Percentiles rank a stretch among this genome's conserved stretches.
Conservation (phyloP, 2,888 invertebrate species). For the Diogma glabrata region DNA sequence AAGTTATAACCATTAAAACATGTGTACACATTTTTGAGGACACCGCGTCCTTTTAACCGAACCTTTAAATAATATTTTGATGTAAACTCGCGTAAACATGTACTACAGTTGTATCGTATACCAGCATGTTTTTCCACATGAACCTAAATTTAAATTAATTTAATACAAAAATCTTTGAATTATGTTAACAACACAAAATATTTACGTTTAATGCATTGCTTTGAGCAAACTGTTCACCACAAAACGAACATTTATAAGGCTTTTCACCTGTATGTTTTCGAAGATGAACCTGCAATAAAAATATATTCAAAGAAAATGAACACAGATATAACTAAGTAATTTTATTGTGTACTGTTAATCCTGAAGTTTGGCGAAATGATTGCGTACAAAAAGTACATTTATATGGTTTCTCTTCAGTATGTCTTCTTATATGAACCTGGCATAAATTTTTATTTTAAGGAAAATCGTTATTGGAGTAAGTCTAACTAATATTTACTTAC, state of each 20-base stretch:
- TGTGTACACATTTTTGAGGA: too few relatives aligned
- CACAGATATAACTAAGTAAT: too few relatives aligned
- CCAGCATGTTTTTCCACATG: constrained; percentile 6
- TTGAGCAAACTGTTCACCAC: too few relatives aligned
- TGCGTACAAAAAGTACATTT: constrained; percentile 3
- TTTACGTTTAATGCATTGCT: too few relatives aligned
- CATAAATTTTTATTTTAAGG: too few relatives aligned
- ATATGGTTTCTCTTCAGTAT: constrained; percentile 1
- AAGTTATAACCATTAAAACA: too few relatives aligned
- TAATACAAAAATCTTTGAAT: not conserved
- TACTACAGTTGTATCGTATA: not conserved
- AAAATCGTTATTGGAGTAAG: too few relatives aligned
- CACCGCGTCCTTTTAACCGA: not conserved
- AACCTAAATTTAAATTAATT: not conserved
- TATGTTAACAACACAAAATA: not conserved
- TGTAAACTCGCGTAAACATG: not conserved
- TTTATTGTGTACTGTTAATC: constrained; percentile 5
- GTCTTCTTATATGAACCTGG: constrained; percentile 1
- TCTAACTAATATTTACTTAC: too few relatives aligned
- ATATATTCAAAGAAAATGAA: too few relatives aligned
- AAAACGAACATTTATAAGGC: constrained; percentile 8
- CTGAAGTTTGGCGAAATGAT: constrained; percentile 6
- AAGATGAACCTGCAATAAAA: too few relatives aligned
- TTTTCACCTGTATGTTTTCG: constrained; percentile 1
- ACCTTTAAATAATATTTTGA: constrained; percentile 6